Percentiles rank a stretch among this genome's conserved stretches.
Conservation (phyloP, 2,888 invertebrate species). For the Drosophila mimica region DNA sequence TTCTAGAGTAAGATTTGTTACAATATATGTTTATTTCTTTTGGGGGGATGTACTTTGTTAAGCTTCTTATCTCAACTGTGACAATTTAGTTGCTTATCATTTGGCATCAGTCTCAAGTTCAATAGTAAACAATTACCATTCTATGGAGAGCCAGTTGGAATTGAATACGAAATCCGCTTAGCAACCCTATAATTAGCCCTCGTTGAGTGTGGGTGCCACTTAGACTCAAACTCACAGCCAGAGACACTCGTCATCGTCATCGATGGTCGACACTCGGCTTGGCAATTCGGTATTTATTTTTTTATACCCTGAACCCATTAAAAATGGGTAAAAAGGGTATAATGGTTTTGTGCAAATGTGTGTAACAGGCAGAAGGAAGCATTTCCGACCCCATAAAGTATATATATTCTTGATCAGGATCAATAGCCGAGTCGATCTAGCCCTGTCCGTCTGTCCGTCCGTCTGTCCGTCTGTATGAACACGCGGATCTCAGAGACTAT, state of each 20-base stretch:
- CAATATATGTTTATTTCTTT: neutral
- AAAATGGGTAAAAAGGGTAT: too few relatives aligned
- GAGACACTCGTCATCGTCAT: slow-evolving; percentile 14
- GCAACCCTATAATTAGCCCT: slow-evolving; percentile 68
- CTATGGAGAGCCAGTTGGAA: slow-evolving; percentile 22
- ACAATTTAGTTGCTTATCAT: slow-evolving; percentile 9
- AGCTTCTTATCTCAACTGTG: slow-evolving; percentile 22
- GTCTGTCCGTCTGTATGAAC: too few relatives aligned
- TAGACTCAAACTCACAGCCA: neutral
- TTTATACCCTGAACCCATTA: too few relatives aligned
- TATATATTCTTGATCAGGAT: too few relatives aligned
- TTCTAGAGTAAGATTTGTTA: neutral
- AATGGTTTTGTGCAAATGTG: too few relatives aligned
- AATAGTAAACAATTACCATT: slow-evolving; percentile 21
- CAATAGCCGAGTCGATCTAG: too few relatives aligned
- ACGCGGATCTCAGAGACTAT: too few relatives aligned
- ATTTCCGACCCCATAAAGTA: too few relatives aligned
- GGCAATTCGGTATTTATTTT: slow-evolving; percentile 18
- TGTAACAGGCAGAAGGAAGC: too few relatives aligned
- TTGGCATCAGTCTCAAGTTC: slow-evolving; percentile 27
- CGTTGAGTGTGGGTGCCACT: slow-evolving; percentile 24
- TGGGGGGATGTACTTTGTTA: neutral
- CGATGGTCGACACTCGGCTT: slow-evolving; percentile 20
- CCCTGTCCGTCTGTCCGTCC: too few relatives aligned
- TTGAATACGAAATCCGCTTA: slow-evolving; percentile 67